These are phyloP conservation scores for Pelecanoides urinatrix DNA, from an alignment of 2,113 vertebrate genomes.

Conservation along the genomic window DNA sequence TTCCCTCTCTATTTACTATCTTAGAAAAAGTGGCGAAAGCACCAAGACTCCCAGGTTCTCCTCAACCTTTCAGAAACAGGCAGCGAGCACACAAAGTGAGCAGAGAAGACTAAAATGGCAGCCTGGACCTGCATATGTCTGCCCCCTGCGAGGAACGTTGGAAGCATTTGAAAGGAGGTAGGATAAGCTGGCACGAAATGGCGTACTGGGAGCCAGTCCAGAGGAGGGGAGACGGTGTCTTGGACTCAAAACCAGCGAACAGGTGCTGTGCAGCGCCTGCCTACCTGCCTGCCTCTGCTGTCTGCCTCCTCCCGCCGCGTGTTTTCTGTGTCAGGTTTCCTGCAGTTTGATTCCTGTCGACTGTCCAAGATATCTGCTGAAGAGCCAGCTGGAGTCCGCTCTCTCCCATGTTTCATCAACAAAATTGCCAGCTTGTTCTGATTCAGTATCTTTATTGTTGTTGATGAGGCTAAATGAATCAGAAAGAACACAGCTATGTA, in stretches of 20 bases:
- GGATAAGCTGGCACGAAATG: neutral
- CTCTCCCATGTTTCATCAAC: constrained; percentile 53
- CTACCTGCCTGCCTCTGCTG: constrained; percentile 52
- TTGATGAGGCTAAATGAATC: constrained; percentile 57
- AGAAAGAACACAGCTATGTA: constrained; percentile 36
- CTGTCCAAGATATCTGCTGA: neutral
- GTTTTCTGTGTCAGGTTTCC: constrained; percentile 11
- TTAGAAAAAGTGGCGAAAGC: neutral
- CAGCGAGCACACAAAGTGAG: neutral
- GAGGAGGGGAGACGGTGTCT: neutral
- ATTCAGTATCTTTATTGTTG: constrained; percentile 59
- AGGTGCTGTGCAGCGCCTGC: constrained; percentile 27
- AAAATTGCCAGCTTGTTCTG: constrained; percentile 58
- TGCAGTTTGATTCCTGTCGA: constrained; percentile 26
- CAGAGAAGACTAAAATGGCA: constrained; percentile 34
- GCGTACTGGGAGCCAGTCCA: neutral
- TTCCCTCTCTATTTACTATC: neutral
- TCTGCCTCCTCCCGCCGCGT: neutral
- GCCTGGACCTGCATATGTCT: constrained; percentile 32
- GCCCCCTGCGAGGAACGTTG: constrained; percentile 8
- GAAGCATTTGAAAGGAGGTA: constrained; percentile 3
- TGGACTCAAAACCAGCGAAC: neutral
- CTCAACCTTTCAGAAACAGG: neutral
- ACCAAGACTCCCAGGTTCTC: neutral
- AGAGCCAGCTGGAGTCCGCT: constrained; percentile 54